Evolutionary conservation across 2,888 invertebrate genomes (phyloP).

Genomic region (Drosophila cognata): DNA sequence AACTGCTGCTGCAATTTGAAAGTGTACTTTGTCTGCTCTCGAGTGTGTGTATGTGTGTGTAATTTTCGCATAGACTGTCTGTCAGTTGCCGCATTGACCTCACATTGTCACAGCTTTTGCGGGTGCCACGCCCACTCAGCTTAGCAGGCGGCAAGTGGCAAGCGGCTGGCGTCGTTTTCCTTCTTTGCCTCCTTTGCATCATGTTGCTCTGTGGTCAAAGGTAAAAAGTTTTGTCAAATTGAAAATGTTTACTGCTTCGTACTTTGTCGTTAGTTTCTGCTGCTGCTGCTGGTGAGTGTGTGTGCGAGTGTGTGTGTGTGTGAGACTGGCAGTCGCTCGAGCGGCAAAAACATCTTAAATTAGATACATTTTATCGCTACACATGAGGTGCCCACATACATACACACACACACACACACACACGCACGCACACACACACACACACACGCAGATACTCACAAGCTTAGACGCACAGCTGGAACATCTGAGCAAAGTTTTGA

Average conservation of each 20-base stretch:
- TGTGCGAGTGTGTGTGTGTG: background rate
- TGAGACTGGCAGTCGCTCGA: conserved; percentile 51
- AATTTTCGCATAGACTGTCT: conserved; percentile 33
- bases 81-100: conserved; percentile 76
- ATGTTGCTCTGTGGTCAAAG: conserved; percentile 73
- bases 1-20: conserved; percentile 66
- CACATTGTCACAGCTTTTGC: conserved; percentile 65
- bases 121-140: conserved; percentile 20
- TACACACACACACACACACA: conserved; percentile 3
- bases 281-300: background rate
- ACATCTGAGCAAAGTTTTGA: conserved; percentile 64
- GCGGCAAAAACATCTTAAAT: conserved; percentile 80
- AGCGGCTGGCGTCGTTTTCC: conserved; percentile 3
- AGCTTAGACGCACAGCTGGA: conserved; percentile 28
- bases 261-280: conserved; percentile 49
- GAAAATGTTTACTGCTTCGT: conserved; percentile 78
- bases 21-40: conserved; percentile 58
- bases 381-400: conserved; percentile 58
- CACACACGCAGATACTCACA: conserved; percentile 5
- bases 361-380: conserved; percentile 79
- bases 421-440: background rate
- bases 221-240: conserved; percentile 80
- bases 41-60: conserved; percentile 13
- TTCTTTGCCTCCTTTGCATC: conserved; percentile 25
- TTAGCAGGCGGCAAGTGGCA: conserved; percentile 4